Percentiles rank a stretch among this genome's conserved stretches.
Conservation (phyloP, 2,113 vertebrate species). For the Siphamia tubifer region DNA sequence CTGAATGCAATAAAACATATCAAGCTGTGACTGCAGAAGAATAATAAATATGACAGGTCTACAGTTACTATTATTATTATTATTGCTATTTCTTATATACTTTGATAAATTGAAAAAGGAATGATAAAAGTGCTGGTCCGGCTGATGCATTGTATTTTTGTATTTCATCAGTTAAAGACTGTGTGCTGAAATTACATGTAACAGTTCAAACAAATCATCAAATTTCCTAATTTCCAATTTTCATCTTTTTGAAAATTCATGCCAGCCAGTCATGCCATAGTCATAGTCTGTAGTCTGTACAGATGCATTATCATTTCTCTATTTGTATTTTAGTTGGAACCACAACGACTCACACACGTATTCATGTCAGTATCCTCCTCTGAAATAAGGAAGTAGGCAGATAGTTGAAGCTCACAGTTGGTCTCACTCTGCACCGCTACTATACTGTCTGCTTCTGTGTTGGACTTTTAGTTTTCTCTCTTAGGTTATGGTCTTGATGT, state of each 20-base stretch:
- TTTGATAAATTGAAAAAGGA: too few species aligned
- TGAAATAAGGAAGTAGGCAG: conserved; percentile 82
- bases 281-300: background rate
- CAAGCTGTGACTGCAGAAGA: too few species aligned
- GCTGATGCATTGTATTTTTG: too few species aligned
- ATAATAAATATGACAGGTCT: too few species aligned
- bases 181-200: conserved; percentile 59
- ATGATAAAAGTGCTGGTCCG: too few species aligned
- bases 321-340: conserved; percentile 37
- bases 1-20: too few species aligned
- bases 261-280: background rate
- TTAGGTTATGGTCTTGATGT: conserved; percentile 2
- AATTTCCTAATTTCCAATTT: conserved; percentile 49
- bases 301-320: background rate
- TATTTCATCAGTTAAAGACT: background rate
- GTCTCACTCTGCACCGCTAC: background rate
- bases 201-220: background rate
- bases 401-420: background rate
- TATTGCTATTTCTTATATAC: too few species aligned
- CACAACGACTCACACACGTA: conserved; percentile 25
- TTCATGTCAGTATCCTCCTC: conserved; percentile 85
- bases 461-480: background rate
- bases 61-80: too few species aligned
- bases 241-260: background rate
- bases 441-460: background rate